These are phyloP conservation scores for Lamellibrachia satsuma DNA, from an alignment of 2,888 invertebrate species.

Conservation along the genomic window DNA sequence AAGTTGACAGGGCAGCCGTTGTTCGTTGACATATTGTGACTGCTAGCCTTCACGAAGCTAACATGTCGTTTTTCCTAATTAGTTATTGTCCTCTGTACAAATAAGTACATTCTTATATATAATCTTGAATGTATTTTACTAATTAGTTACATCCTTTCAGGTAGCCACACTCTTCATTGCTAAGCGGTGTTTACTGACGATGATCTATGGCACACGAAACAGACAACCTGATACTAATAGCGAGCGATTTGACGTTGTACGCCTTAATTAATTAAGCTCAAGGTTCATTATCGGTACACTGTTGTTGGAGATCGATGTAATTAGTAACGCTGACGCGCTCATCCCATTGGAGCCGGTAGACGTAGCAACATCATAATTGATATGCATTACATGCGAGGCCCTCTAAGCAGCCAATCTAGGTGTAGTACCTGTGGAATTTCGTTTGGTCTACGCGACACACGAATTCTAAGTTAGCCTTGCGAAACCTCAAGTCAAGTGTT, in stretches of 20 bases:
- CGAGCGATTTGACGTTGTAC: not conserved
- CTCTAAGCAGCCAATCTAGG: not conserved
- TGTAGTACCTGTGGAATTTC: not conserved
- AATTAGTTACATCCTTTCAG: too few relatives aligned
- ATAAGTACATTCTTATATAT: too few relatives aligned
- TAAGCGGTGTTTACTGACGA: not conserved
- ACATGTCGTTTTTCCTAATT: too few relatives aligned
- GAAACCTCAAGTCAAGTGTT: not conserved
- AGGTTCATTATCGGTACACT: not conserved
- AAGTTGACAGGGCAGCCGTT: too few relatives aligned
- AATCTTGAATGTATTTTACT: too few relatives aligned
- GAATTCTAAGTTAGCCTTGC: not conserved
- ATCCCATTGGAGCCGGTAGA: not conserved
- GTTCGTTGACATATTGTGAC: too few relatives aligned
- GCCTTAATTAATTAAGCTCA: not conserved
- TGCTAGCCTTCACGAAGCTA: too few relatives aligned
- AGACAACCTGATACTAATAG: not conserved
- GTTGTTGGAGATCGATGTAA: not conserved
- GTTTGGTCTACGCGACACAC: not conserved
- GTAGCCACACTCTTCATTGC: not conserved
- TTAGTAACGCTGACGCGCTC: not conserved
- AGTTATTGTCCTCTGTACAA: too few relatives aligned
- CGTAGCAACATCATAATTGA: not conserved
- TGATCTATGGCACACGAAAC: not conserved
- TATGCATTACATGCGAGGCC: not conserved